Evolutionary conservation across 2,888 invertebrate genomes (phyloP), one percentile per base, ranked within the genome.

Genomic region (Latheticus oryzae): DNA sequence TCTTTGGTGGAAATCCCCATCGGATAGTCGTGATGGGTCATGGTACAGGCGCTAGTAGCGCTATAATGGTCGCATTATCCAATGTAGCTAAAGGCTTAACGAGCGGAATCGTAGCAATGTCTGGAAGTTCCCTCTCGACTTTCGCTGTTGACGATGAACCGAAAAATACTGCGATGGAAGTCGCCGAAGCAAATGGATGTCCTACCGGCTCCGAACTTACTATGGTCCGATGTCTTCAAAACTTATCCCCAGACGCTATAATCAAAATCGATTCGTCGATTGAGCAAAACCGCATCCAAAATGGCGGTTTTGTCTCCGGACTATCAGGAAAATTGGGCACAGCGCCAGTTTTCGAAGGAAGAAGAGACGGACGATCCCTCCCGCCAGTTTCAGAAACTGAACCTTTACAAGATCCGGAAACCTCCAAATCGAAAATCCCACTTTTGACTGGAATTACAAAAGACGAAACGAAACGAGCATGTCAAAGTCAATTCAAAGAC

Each of bases 11-110:
- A 2, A 86, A 92, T 76, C 86, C 88, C 0, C 82, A 84, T 12
- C 83, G 85, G 63, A 82, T 91, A n/a, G 83, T 87, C 17, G 83
- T 88, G 0, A 87, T 89, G 79, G 91, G 91, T 0, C 91, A 91
- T 71, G 91, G 90, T 1, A 87, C 88, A 0, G 92, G 91, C 0
- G 91, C 88, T 0, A 87, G 88, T 62, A 85, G 87, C 47, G 91
- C 90, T 1, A 83, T 89, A 17, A 82, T 89, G 56, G 72, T 91
- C 9, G 83, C 87, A 0, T 76, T 89, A 73, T 88, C 89, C 1
- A 82, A 82, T 9, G 82, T 87, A 52, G 86, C 87, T 0, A 83
- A 85, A 63, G 83, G 84, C 72, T 83, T 73, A 19, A 71, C 81
- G 15, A 78, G 76, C 13, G 90, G 89, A 1, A 84, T 90, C 8